phyloP scores from a whole-genome alignment of 2,888 invertebrate genomes.

The Smittia sp. region DNA sequence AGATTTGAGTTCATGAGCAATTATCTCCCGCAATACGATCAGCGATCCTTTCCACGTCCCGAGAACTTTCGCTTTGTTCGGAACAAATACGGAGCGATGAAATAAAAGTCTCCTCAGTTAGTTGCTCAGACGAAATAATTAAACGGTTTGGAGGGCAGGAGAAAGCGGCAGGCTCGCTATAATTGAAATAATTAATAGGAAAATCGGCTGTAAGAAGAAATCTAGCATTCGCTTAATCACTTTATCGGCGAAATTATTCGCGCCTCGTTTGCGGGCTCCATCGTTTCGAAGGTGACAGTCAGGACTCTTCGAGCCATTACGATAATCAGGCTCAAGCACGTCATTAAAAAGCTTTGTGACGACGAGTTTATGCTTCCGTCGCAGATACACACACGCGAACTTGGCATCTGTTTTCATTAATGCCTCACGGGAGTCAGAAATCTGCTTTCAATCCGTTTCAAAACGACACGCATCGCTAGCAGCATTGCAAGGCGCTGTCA shows the following conservation, averaged over 20 bases:
- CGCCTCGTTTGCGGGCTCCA: neutral
- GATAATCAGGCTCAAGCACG: constrained; percentile 29
- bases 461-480: no score
- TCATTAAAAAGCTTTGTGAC: constrained; percentile 28
- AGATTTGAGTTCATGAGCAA: neutral
- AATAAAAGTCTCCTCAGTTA: constrained; percentile 11
- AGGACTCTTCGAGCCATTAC: neutral
- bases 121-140: constrained; percentile 28
- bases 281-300: neutral
- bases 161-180: constrained; percentile 26
- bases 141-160: constrained; percentile 29
- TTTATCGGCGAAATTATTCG: neutral
- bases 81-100: constrained; percentile 20
- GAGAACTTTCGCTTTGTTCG: constrained; percentile 10
- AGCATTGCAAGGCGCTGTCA: no score
- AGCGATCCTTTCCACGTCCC: neutral
- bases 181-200: constrained; percentile 40
- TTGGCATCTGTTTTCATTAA: constrained; percentile 32
- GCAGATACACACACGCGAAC: constrained; percentile 26
- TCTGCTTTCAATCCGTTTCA: neutral
- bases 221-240: neutral
- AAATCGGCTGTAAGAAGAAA: neutral
- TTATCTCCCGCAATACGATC: neutral
- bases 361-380: constrained; percentile 29
- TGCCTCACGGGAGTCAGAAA: neutral